Conservation (phyloP, 2,113 vertebrate species). For the Desmodus rotundus region DNA sequence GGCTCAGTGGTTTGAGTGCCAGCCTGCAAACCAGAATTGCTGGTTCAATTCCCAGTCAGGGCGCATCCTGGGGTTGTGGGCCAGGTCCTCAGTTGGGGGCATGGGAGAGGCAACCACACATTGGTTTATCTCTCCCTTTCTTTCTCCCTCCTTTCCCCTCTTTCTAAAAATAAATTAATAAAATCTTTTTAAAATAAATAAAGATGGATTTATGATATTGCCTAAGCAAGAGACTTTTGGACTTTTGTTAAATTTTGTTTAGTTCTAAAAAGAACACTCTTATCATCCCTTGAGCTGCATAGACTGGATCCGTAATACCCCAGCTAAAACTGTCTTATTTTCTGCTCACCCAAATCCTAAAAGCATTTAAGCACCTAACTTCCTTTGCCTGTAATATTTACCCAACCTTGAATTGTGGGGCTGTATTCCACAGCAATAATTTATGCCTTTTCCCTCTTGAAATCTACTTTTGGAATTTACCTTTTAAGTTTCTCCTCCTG, state of each 20-base stretch:
- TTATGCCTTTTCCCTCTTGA: neutral
- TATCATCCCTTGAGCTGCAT: neutral
- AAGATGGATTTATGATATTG: neutral
- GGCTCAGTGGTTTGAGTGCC: no score
- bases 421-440: neutral
- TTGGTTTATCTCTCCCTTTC: no score
- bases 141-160: no score
- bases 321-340: neutral
- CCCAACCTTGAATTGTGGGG: neutral
- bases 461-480: neutral
- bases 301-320: neutral
- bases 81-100: no score
- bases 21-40: no score
- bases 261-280: neutral
- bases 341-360: neutral
- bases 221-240: neutral
- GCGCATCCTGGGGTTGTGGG: no score
- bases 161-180: no score
- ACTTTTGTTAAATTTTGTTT: neutral
- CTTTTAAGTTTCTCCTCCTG: neutral
- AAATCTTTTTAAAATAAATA: neutral
- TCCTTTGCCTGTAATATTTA: neutral
- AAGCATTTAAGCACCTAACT: neutral
- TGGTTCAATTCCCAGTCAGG: no score
- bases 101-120: no score